Percentiles rank a stretch among this genome's conserved stretches.
phyloP scores from a whole-genome alignment of 2,797 vertebrate genomes.

The Esox masquinongy region DNA sequence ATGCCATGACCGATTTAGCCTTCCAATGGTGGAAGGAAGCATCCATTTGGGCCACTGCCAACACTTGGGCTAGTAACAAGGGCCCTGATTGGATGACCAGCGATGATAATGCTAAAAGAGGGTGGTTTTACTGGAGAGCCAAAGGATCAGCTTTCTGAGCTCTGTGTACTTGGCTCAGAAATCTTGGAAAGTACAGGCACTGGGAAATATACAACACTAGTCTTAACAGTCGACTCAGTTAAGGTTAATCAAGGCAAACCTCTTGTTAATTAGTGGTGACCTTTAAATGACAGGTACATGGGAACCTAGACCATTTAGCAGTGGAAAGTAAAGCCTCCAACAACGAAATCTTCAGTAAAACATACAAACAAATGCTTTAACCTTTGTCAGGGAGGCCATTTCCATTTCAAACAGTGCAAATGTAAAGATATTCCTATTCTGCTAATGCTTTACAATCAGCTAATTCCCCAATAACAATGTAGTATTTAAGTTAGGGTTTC shows the following conservation, averaged over 20 bases:
- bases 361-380: not conserved
- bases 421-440: not conserved
- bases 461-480: not conserved
- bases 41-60: not conserved
- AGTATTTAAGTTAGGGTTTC: not conserved
- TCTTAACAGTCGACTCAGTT: not conserved
- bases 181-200: not conserved
- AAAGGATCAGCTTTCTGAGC: not conserved
- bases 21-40: not conserved
- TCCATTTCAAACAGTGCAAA: not conserved
- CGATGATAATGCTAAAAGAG: not conserved
- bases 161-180: not conserved
- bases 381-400: not conserved
- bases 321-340: not conserved
- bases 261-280: slow-evolving; percentile 11
- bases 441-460: not conserved
- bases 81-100: not conserved
- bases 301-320: not conserved
- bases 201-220: not conserved
- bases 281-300: not conserved
- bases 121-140: not conserved
- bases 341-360: not conserved
- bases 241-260: not conserved
- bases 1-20: not conserved
- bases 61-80: not conserved